phyloP scores from a whole-genome alignment of 2,113 vertebrate species.

The Meles meles region DNA sequence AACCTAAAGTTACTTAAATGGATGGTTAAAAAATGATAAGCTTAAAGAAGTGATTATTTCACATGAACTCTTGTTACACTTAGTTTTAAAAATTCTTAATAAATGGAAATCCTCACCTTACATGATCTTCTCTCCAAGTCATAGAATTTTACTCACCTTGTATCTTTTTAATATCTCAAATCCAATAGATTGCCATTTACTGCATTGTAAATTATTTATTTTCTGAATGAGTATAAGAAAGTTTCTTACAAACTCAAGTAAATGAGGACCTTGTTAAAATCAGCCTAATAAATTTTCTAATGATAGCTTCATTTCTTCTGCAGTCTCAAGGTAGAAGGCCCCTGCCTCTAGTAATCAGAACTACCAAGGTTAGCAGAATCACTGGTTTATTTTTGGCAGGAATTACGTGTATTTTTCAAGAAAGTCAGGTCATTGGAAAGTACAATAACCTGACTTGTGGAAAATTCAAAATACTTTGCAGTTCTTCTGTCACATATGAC shows the following conservation, averaged over 20 bases:
- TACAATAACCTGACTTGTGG: not conserved
- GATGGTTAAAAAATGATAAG: not conserved
- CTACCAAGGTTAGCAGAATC: not conserved
- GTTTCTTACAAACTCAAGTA: not conserved
- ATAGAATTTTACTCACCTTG: not conserved
- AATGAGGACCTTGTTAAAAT: not conserved
- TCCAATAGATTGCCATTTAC: not conserved
- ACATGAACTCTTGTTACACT: not conserved
- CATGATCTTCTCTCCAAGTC: not conserved
- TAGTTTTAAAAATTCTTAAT: not conserved
- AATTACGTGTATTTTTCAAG: conserved; percentile 10
- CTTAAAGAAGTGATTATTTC: not conserved
- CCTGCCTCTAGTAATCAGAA: not conserved
- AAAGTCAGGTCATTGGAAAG: not conserved
- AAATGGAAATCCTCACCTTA: not conserved
- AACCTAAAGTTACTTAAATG: not conserved
- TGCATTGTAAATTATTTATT: not conserved
- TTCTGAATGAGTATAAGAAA: not conserved
- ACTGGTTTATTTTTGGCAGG: not conserved
- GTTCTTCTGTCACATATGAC: conserved; percentile 39
- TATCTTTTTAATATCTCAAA: not conserved
- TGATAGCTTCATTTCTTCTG: not conserved
- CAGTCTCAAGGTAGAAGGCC: not conserved
- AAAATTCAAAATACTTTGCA: conserved; percentile 39
- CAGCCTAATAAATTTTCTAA: not conserved